A percentile compares a stretch with the other conserved stretches of the same genome.
phyloP scores from a whole-genome alignment of 1,140 invertebrate species.

The Oscheius sp. region DNA sequence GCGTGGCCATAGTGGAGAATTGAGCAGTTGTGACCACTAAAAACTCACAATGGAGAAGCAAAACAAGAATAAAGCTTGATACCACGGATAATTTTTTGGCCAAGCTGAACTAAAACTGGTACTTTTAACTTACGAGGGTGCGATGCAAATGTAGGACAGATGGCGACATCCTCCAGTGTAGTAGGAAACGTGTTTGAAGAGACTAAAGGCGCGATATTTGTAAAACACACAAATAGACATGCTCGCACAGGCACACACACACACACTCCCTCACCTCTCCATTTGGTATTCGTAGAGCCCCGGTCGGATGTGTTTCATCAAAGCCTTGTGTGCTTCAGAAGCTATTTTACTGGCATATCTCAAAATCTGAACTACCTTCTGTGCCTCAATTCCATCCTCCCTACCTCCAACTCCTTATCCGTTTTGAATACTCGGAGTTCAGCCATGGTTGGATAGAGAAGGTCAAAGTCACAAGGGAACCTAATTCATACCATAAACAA shows the following conservation, averaged over 20 bases:
- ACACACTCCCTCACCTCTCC: slow-evolving; percentile 68
- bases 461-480: slow-evolving; percentile 29
- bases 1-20: slow-evolving; percentile 96
- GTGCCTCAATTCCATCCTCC: too few species aligned
- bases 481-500: background rate
- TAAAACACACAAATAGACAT: background rate
- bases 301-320: slow-evolving; percentile 39
- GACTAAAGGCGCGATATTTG: slow-evolving; percentile 34
- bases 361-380: too few species aligned
- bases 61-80: too few species aligned
- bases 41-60: background rate
- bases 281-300: slow-evolving; percentile 78
- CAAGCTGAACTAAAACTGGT: too few species aligned
- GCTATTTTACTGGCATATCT: slow-evolving; percentile 42
- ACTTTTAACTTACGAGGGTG: slow-evolving; percentile 57
- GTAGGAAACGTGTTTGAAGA: slow-evolving; percentile 58
- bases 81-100: too few species aligned
- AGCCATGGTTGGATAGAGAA: slow-evolving; percentile 55
- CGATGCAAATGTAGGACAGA: slow-evolving; percentile 59
- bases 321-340: slow-evolving; percentile 38
- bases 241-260: too few species aligned
- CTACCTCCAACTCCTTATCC: slow-evolving; percentile 50
- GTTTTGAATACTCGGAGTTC: slow-evolving; percentile 59
- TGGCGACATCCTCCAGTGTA: slow-evolving; percentile 57
- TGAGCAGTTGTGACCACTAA: slow-evolving; percentile 75